Evolutionary conservation across 1,140 invertebrate genomes (phyloP).

Genomic region (honey bee (Apis mellifera)): DNA sequence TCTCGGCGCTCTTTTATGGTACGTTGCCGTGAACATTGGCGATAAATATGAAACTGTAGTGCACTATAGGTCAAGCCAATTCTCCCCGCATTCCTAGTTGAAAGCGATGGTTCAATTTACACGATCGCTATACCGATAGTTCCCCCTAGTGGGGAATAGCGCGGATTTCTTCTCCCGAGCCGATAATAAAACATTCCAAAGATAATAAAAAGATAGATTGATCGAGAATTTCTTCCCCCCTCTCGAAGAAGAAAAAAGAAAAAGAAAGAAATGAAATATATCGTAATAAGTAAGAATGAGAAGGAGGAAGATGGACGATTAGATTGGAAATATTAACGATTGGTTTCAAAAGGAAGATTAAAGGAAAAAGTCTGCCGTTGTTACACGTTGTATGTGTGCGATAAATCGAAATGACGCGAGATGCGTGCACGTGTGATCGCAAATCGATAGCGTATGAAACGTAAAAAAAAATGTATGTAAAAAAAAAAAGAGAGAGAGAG

Average conservation of each 20-base stretch:
- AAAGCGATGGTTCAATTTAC: constrained; percentile 22
- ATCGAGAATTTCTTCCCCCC: too few species aligned
- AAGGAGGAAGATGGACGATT: too few species aligned
- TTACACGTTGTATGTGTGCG: too few species aligned
- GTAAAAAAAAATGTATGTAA: constrained; percentile 24
- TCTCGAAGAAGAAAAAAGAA: too few species aligned
- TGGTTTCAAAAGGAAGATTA: too few species aligned
- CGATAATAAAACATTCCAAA: too few species aligned
- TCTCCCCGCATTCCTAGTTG: constrained; percentile 17
- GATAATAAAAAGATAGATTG: too few species aligned
- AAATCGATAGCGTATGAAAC: constrained; percentile 17
- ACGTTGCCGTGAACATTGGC: constrained; percentile 24
- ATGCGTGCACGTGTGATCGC: not conserved
- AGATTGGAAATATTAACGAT: not conserved
- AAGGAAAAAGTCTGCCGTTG: not conserved
- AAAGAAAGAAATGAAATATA: too few species aligned
- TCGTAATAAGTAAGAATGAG: too few species aligned
- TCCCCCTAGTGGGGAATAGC: too few species aligned
- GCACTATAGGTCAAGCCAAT: constrained; percentile 21
- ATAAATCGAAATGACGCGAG: constrained; percentile 7
- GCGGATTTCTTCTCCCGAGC: too few species aligned
- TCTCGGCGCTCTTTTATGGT: constrained; percentile 11
- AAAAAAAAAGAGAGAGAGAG: constrained; percentile 33
- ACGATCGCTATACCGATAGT: not conserved
- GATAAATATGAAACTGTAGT: constrained; percentile 28